These are phyloP conservation scores for Centropus unirufus DNA, from an alignment of 2,113 vertebrate genomes.

Conservation along the genomic window DNA sequence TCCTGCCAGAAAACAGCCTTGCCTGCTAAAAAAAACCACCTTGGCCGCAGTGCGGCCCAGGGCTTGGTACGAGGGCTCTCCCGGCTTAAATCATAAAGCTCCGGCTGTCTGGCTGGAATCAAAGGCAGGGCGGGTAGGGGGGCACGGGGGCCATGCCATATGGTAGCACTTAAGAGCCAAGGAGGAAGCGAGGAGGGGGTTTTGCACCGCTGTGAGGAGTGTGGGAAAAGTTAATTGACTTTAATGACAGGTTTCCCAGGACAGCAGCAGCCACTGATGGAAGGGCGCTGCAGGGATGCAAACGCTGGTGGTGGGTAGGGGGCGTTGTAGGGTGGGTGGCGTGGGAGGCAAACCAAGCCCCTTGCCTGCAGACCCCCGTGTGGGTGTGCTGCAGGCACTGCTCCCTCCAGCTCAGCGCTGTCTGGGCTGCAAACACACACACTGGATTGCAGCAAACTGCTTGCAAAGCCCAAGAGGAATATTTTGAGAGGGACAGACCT, in stretches of 20 bases:
- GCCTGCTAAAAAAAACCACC: constrained; percentile 80
- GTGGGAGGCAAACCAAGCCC: not conserved
- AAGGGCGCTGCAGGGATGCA: not conserved
- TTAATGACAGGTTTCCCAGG: constrained; percentile 88
- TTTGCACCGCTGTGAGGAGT: constrained; percentile 79
- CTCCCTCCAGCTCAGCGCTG: not conserved
- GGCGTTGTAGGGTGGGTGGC: not conserved
- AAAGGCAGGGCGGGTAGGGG: constrained; percentile 72
- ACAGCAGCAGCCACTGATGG: not conserved
- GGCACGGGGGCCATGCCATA: constrained; percentile 77
- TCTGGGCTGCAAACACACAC: rapidly evolving
- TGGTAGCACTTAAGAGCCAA: constrained; percentile 92
- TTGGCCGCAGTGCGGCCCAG: constrained; percentile 88
- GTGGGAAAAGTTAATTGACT: constrained; percentile 96
- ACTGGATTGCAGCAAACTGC: not conserved
- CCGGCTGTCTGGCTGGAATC: constrained; percentile 86
- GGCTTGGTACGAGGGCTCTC: constrained; percentile 86
- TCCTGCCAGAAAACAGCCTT: constrained; percentile 97
- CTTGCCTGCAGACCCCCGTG: rapidly evolving
- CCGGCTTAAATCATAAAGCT: constrained; percentile 89
- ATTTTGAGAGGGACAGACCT: not conserved
- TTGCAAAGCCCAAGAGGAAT: not conserved
- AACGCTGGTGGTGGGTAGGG: not conserved
- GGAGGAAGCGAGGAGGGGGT: constrained; percentile 85
- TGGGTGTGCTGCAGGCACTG: not conserved